A percentile compares a stretch with the other conserved stretches of the same genome.
These are phyloP conservation scores for Carduelis carduelis DNA, from an alignment of 2,797 vertebrate genomes.

Conservation along the genomic window DNA sequence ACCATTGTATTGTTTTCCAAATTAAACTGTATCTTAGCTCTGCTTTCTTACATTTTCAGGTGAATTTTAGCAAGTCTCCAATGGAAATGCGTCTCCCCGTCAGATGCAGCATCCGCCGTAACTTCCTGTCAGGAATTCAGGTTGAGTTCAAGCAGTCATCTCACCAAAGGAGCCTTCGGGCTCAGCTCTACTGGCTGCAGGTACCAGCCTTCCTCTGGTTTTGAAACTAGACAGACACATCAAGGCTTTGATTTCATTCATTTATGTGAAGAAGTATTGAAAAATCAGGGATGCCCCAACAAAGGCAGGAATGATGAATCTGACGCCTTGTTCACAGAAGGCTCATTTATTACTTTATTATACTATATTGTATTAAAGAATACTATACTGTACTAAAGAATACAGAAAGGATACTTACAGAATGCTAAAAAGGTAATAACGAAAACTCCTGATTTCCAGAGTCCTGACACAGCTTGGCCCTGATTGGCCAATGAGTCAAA, in stretches of 20 bases:
- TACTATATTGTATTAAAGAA: too few relatives aligned
- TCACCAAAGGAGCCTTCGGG: slow-evolving; percentile 92
- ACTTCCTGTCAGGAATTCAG: slow-evolving; percentile 91
- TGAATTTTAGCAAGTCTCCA: slow-evolving; percentile 81
- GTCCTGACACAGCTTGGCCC: neutral
- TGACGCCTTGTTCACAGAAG: neutral
- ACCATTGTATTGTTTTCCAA: neutral
- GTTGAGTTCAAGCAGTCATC: slow-evolving; percentile 91
- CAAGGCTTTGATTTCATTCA: neutral
- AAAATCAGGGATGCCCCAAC: neutral
- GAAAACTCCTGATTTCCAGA: neutral
- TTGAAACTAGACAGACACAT: neutral
- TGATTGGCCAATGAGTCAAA: neutral
- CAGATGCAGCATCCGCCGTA: slow-evolving; percentile 84
- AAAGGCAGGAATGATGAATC: neutral
- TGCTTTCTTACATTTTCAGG: slow-evolving; percentile 69
- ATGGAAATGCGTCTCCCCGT: slow-evolving; percentile 90
- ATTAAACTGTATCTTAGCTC: neutral
- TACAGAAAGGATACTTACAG: neutral
- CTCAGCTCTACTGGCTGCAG: slow-evolving; percentile 94
- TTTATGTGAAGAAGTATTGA: neutral
- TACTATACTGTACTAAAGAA: neutral
- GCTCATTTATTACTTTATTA: neutral
- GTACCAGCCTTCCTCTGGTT: slow-evolving; percentile 58
- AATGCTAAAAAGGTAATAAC: neutral